A percentile compares a stretch with the other conserved stretches of the same genome.
These are phyloP conservation scores for Athene cunicularia DNA, from an alignment of 2,113 vertebrate species.

Conservation along the genomic window DNA sequence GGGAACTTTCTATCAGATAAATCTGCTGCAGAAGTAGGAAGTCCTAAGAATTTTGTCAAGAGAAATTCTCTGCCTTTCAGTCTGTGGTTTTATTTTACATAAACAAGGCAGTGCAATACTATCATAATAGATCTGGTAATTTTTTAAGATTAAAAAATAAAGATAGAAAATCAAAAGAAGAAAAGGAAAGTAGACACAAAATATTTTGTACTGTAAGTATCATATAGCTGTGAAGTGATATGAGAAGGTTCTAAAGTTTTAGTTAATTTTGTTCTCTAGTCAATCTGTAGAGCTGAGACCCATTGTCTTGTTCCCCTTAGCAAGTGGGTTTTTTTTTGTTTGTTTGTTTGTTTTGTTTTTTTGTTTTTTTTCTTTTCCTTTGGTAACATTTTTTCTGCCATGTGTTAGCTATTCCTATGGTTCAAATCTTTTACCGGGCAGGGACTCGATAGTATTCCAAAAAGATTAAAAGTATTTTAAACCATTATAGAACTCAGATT, in stretches of 20 bases:
- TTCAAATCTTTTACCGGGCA: not conserved
- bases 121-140: not conserved
- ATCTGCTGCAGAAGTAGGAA: not conserved
- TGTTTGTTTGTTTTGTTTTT: accelerated
- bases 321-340: not conserved
- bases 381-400: not conserved
- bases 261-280: not conserved
- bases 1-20: not conserved
- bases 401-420: not conserved
- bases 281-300: not conserved
- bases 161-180: not conserved
- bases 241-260: not conserved
- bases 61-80: not conserved
- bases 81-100: not conserved
- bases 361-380: not conserved
- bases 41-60: not conserved
- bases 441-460: not conserved
- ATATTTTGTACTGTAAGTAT: not conserved
- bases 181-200: not conserved
- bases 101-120: not conserved
- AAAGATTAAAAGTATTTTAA: not conserved
- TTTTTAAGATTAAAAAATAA: not conserved
- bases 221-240: not conserved
- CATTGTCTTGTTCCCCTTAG: not conserved
- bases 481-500: not conserved